A percentile compares a stretch with the other conserved stretches of the same genome.
phyloP scores from a whole-genome alignment of 2,113 vertebrate species.

The Tragelaphus buxtoni region DNA sequence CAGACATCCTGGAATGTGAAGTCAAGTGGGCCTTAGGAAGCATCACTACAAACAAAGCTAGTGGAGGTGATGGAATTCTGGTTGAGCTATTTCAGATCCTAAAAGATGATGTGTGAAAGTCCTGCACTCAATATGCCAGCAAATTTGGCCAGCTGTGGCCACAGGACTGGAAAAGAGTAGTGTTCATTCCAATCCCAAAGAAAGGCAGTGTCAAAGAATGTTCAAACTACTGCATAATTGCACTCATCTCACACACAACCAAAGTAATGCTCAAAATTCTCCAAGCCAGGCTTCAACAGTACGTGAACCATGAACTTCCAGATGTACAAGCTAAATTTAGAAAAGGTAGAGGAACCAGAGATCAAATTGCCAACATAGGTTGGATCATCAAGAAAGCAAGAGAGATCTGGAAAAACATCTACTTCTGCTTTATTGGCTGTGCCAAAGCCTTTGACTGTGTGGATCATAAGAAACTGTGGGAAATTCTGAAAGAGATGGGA shows the following conservation, averaged over 20 bases:
- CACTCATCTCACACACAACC: background rate
- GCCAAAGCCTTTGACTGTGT: background rate
- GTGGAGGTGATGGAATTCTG: background rate
- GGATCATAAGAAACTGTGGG: background rate
- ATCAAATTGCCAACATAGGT: background rate
- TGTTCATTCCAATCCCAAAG: background rate
- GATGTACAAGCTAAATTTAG: background rate
- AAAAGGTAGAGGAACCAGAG: background rate
- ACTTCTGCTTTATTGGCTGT: background rate
- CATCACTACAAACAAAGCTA: background rate
- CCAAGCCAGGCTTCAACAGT: background rate
- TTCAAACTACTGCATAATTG: background rate
- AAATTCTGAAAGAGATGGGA: background rate
- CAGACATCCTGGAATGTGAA: background rate
- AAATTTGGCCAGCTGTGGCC: background rate
- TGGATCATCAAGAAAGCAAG: background rate
- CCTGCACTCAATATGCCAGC: background rate
- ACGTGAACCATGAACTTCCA: background rate
- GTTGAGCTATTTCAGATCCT: background rate
- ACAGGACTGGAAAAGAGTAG: background rate
- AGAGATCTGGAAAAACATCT: background rate
- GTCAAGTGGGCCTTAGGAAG: background rate
- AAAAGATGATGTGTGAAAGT: background rate
- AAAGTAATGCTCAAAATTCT: background rate
- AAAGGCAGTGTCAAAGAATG: background rate